Percentiles rank a stretch among this genome's conserved stretches.
These are phyloP conservation scores for Coregonus suidteri DNA, from an alignment of 2,797 vertebrate species.

Conservation along the genomic window DNA sequence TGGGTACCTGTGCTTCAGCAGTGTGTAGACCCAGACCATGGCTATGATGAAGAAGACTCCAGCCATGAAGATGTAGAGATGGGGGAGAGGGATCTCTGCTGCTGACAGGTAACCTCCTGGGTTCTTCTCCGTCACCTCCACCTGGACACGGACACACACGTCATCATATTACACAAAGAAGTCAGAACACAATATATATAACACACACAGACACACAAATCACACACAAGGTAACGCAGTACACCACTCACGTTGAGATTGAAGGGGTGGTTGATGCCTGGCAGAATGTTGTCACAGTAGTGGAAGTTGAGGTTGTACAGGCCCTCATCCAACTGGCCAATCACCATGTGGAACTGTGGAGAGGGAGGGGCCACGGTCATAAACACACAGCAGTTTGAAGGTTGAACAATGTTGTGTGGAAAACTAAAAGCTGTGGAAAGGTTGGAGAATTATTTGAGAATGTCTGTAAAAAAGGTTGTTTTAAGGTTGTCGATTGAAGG, in stretches of 20 bases:
- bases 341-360: conserved; percentile 72
- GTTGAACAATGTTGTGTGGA: neutral
- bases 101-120: conserved; percentile 77
- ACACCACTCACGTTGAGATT: conserved; percentile 71
- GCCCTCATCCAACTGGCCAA: conserved; percentile 70
- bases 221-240: neutral
- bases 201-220: neutral
- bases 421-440: neutral
- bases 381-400: neutral
- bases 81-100: conserved; percentile 82
- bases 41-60: conserved; percentile 79
- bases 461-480: neutral
- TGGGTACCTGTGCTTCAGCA: conserved; percentile 82
- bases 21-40: conserved; percentile 80
- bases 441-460: neutral
- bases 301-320: conserved; percentile 85
- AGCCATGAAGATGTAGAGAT: conserved; percentile 82
- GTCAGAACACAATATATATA: neutral
- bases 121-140: conserved; percentile 79
- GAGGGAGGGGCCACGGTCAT: neutral
- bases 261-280: conserved; percentile 48
- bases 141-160: conserved; percentile 57
- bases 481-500: neutral
- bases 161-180: neutral
- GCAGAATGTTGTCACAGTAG: conserved; percentile 67